These are phyloP conservation scores for Thunnus maccoyii DNA, from an alignment of 2,113 vertebrate genomes.

Conservation along the genomic window DNA sequence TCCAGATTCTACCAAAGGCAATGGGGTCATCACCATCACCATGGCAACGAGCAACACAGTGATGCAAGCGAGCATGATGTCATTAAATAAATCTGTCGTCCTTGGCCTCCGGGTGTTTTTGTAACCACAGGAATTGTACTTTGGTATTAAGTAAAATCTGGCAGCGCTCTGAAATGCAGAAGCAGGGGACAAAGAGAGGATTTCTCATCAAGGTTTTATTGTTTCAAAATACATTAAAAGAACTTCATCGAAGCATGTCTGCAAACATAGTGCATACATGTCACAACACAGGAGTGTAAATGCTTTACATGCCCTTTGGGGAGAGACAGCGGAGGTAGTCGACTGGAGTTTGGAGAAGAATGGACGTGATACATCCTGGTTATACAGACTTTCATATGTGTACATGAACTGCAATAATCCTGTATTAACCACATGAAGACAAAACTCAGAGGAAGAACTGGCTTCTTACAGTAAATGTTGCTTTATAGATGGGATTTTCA, in stretches of 20 bases:
- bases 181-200: constrained; percentile 16
- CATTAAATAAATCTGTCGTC: constrained; percentile 56
- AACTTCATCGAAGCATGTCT: constrained; percentile 42
- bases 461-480: not conserved
- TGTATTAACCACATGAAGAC: not conserved
- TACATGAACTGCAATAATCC: constrained; percentile 25
- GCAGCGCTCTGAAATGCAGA: constrained; percentile 10
- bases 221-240: constrained; percentile 61
- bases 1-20: not conserved
- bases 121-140: constrained; percentile 52
- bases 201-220: constrained; percentile 70
- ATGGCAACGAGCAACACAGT: constrained; percentile 66
- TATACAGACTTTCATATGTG: constrained; percentile 20
- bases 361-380: not conserved
- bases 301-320: constrained; percentile 56
- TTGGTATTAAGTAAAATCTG: constrained; percentile 34
- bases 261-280: constrained; percentile 47
- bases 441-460: not conserved
- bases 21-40: constrained; percentile 40
- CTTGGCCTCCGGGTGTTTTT: constrained; percentile 49
- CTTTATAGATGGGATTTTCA: too few relatives aligned
- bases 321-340: constrained; percentile 64
- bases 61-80: constrained; percentile 67
- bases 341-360: constrained; percentile 19
- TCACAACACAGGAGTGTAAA: constrained; percentile 56